Base-by-base conservation (phyloP, 2,797 vertebrate genomes). In the Syngnathus acus region DNA sequence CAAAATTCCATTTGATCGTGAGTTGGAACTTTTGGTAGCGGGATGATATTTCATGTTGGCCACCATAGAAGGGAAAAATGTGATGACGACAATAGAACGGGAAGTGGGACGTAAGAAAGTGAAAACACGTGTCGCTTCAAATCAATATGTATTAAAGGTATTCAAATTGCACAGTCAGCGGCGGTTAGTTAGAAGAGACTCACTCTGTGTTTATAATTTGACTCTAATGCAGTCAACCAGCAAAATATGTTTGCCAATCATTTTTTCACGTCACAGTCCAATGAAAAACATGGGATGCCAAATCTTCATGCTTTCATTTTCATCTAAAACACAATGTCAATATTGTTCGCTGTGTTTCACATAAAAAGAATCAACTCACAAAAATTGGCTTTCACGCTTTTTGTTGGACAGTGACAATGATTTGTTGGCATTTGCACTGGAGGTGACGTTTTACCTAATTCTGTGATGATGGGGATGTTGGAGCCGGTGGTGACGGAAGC, bases 391-490 rank as follows among this genome's bases (percentile, higher is more conserved):
- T 58, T 7, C 55, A 58, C 60, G 61, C 59, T 43, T 72, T 72
- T 37, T 17, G 26, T 17, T 37, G 55, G 55, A 17, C 32, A 17
- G 23, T 16, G 26, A 58, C 16, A 37, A 26, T 65, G 63, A 39
- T 57, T 43, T 47, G 26, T 68, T 54, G 5, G 65, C 32, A 38
- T 37, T 45, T 9, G 19, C 65, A 32, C 51, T 19, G 17, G 38
- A 19, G 42, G 54, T 32, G 51, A 21, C 50, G 50, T 65, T 87
- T 93, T 93, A 99, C 97, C 97, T 83, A 99, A 91, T 81, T 99
- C 97, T 75, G 97, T 99, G 87, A 99, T 99, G 88, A 99, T 99
- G 74, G 97, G 97, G 90, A 99, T 98, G 87, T 98, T 97, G 82
- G 94, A 91, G 76, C 97, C 97, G 23, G 95, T 98, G 50, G 95